These are phyloP conservation scores for Nettapus auritus DNA, from an alignment of 2,113 vertebrate species.

Conservation along the genomic window DNA sequence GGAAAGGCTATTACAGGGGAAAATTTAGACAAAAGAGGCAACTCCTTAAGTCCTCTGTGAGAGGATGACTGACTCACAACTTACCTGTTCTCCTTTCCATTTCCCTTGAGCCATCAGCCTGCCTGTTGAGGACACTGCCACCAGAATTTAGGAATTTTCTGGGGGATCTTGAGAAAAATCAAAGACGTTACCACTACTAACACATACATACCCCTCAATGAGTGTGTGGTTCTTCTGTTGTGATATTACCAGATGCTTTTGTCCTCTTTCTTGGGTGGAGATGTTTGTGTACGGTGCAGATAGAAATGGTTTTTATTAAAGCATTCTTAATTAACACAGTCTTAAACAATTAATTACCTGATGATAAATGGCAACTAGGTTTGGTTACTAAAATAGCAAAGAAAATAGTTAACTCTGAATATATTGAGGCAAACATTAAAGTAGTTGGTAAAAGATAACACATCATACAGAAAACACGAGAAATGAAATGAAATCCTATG, in stretches of 20 bases:
- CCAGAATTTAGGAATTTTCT: background rate
- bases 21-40: background rate
- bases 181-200: background rate
- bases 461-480: background rate
- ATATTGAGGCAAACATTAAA: background rate
- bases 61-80: background rate
- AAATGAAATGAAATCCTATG: background rate
- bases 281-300: background rate
- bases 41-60: background rate
- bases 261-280: fast-evolving
- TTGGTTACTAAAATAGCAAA: background rate
- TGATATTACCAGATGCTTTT: background rate
- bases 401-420: background rate
- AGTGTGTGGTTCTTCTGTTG: background rate
- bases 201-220: background rate
- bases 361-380: background rate
- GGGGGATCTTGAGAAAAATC: background rate
- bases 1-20: background rate
- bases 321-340: background rate
- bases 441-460: background rate
- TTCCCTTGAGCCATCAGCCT: background rate
- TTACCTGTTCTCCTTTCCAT: background rate
- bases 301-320: background rate
- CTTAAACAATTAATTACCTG: background rate
- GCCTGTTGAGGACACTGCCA: fast-evolving